These are phyloP conservation scores for Conopomorpha cramerella DNA, from an alignment of 1,140 invertebrate species.

Conservation along the genomic window DNA sequence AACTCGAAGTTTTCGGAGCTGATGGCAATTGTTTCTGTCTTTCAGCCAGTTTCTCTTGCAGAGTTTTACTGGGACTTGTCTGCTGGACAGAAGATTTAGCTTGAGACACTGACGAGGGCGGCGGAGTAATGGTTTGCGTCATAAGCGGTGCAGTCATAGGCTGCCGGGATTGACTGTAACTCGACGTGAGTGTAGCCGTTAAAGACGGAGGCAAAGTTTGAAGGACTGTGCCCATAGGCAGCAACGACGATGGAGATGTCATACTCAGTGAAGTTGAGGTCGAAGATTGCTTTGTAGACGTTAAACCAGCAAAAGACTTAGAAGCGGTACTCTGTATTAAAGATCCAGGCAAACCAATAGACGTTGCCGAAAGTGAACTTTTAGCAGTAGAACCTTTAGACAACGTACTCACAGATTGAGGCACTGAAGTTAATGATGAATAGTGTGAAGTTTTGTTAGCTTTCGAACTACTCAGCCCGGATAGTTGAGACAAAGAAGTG, in stretches of 20 bases:
- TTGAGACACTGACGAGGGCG: conserved; percentile 15
- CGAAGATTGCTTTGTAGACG: too few relatives aligned
- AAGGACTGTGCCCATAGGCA: conserved; percentile 39
- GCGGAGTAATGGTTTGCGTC: conserved; percentile 9
- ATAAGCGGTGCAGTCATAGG: conserved; percentile 13
- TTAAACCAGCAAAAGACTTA: too few relatives aligned
- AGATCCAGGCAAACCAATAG: too few relatives aligned
- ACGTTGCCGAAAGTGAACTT: too few relatives aligned
- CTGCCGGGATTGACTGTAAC: too few relatives aligned
- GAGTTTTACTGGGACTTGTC: conserved; percentile 61
- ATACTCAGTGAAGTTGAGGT: conserved; percentile 23
- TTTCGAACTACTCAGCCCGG: too few relatives aligned
- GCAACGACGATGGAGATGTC: conserved; percentile 16
- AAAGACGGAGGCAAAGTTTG: conserved; percentile 31
- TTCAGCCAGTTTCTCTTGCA: conserved; percentile 67
- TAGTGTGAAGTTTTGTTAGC: too few relatives aligned
- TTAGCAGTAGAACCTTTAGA: too few relatives aligned
- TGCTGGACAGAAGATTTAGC: conserved; percentile 40
- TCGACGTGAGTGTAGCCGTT: too few relatives aligned
- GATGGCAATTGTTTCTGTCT: conserved; percentile 55
- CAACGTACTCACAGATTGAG: conserved; percentile 1
- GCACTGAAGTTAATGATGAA: too few relatives aligned
- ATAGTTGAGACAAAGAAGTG: too few relatives aligned
- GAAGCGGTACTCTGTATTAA: too few relatives aligned
- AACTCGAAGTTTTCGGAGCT: conserved; percentile 8